phyloP scores from a whole-genome alignment of 2,797 vertebrate genomes.

The Falco berigora region DNA sequence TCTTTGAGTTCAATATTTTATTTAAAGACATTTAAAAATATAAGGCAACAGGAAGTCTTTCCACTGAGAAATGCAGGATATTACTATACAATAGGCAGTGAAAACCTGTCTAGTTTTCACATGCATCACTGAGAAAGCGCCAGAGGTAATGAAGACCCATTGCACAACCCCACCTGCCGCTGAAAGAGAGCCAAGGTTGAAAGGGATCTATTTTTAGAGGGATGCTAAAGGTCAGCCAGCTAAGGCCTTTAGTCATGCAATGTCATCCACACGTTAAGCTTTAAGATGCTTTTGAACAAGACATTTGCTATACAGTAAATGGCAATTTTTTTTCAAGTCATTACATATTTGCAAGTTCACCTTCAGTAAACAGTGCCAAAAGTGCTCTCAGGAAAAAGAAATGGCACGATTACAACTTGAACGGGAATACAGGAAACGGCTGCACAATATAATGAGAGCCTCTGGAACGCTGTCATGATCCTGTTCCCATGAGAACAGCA shows the following conservation, averaged over 20 bases:
- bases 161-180: constrained; percentile 16
- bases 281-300: not conserved
- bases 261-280: not conserved
- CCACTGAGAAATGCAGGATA: not conserved
- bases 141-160: constrained; percentile 20
- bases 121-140: not conserved
- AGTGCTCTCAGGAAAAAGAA: not conserved
- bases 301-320: not conserved
- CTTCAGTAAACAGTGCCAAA: constrained; percentile 17
- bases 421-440: not conserved
- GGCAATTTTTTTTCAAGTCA: not conserved
- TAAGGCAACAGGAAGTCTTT: not conserved
- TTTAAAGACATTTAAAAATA: not conserved
- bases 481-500: not conserved
- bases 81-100: not conserved
- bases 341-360: constrained; percentile 4
- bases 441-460: not conserved
- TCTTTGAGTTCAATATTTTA: not conserved
- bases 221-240: constrained; percentile 50
- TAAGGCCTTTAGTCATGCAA: not conserved
- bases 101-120: not conserved
- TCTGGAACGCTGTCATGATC: not conserved
- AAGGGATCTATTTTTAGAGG: constrained; percentile 55
- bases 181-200: not conserved
- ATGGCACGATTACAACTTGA: not conserved